phyloP scores from a whole-genome alignment of 2,113 vertebrate genomes.

The Carassius carassius region DNA sequence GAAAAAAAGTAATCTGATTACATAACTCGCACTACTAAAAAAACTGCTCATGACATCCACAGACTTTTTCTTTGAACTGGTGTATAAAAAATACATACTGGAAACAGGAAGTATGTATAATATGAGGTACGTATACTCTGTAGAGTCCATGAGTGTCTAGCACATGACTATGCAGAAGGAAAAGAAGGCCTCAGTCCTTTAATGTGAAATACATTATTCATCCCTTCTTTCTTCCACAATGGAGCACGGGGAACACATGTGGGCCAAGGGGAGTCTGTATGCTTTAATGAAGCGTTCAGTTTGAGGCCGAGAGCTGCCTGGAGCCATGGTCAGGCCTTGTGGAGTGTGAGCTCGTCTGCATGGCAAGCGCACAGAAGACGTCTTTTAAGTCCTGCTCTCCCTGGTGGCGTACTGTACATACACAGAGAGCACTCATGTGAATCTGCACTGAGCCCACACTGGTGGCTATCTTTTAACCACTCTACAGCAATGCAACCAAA shows the following conservation, averaged over 20 bases:
- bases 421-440: slow-evolving; percentile 59
- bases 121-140: neutral
- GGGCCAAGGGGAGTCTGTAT: neutral
- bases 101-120: neutral
- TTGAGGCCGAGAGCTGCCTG: slow-evolving; percentile 24
- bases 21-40: too few species aligned
- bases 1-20: too few species aligned
- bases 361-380: neutral
- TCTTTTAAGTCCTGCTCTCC: slow-evolving; percentile 11
- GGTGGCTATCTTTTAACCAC: neutral
- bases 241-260: slow-evolving; percentile 14
- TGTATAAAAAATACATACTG: neutral
- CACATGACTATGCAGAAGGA: slow-evolving; percentile 6
- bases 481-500: neutral
- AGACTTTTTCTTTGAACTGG: neutral
- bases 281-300: slow-evolving; percentile 23
- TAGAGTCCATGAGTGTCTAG: neutral
- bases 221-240: neutral
- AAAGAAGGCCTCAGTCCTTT: neutral
- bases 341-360: neutral
- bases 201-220: slow-evolving; percentile 34
- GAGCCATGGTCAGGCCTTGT: slow-evolving; percentile 36
- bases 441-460: slow-evolving; percentile 29
- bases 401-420: slow-evolving; percentile 39
- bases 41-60: neutral